A percentile compares a stretch with the other conserved stretches of the same genome.
These are phyloP conservation scores for Perizoma affinitatum DNA, from an alignment of 2,888 invertebrate species.

Conservation along the genomic window DNA sequence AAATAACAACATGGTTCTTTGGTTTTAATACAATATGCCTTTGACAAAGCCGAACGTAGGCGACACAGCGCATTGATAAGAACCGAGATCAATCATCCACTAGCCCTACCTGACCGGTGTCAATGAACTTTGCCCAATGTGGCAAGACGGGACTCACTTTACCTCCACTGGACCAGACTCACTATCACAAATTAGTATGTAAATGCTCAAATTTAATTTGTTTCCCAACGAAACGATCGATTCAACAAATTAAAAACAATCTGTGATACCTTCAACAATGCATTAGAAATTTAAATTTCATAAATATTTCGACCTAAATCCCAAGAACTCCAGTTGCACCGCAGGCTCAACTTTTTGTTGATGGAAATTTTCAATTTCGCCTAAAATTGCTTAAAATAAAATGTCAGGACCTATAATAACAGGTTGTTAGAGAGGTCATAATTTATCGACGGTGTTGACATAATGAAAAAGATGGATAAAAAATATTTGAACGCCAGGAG, in stretches of 20 bases:
- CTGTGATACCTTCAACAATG: slow-evolving; percentile 44
- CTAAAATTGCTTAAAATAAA: slow-evolving; percentile 72
- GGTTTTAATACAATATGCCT: slow-evolving; percentile 74
- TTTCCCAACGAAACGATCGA: slow-evolving; percentile 37
- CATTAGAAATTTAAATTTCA: slow-evolving; percentile 60
- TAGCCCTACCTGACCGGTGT: slow-evolving; percentile 78
- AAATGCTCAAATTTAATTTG: slow-evolving; percentile 49
- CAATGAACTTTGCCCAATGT: slow-evolving; percentile 67
- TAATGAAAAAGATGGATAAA: slow-evolving; percentile 62
- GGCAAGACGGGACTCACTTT: slow-evolving; percentile 74
- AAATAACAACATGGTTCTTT: slow-evolving; percentile 66
- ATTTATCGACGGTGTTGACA: slow-evolving; percentile 80
- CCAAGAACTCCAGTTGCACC: slow-evolving; percentile 66
- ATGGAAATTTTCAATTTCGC: slow-evolving; percentile 74
- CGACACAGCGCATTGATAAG: slow-evolving; percentile 80
- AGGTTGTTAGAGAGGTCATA: slow-evolving; percentile 76
- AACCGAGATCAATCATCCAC: slow-evolving; percentile 79
- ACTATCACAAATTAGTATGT: slow-evolving; percentile 58
- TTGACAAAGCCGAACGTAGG: slow-evolving; percentile 80
- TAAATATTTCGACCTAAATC: slow-evolving; percentile 67
- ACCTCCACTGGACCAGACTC: slow-evolving; percentile 60
- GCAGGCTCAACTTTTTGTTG: slow-evolving; percentile 65
- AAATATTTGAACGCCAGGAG: slow-evolving; percentile 69
- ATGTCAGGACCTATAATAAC: slow-evolving; percentile 79
- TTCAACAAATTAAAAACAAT: slow-evolving; percentile 45